Evolutionary conservation across 2,797 vertebrate species (phyloP), one percentile per base, ranked within the genome.

Genomic region (Anniella stebbinsi): DNA sequence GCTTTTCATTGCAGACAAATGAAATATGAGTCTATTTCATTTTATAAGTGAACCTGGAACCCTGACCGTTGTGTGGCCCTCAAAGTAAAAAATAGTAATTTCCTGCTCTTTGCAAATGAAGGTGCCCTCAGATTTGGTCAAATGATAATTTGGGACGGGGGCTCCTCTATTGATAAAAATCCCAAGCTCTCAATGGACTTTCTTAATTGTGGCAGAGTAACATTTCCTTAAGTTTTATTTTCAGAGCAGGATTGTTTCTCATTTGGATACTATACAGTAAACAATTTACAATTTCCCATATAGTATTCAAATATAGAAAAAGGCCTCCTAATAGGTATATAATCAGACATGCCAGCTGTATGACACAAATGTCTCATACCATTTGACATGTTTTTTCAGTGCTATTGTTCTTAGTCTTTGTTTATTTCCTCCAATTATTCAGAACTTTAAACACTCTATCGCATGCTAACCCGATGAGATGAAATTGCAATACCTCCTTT

Each of bases 211-310:
- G 83, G 72, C 87, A 77, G 93, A 94, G 91, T 94, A 94, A 95
- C 95, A 95, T 93, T 93, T 95, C 72, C 0, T 89, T 78, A 90
- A 88, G 86, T 93, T 95, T 96, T 95, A 89, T 97, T 96, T 95
- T 91, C 94, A 95, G 94, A 95, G 88, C 91, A 77, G 88, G 87
- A 73, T 91, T 70, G 30, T 94, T 94, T 89, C 91, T 96, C 92
- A 86, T 95, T 96, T 94, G 93, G 93, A 66, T 95, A 94, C 93
- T 94, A 97, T 94, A 93, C 95, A 96, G 95, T 95, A 95, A 97
- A 93, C 94, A 93, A 81, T 89, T 89, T 93, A 67, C 86, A 86
- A 81, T 95, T 69, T 94, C 90, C 86, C 89, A 93, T 94, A 94
- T 95, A 95, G 96, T 96, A 96, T 96, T 97, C 93, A 96, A 93